Base-by-base conservation (phyloP, 2,797 vertebrate genomes). In the Rhinatrema bivittatum region DNA sequence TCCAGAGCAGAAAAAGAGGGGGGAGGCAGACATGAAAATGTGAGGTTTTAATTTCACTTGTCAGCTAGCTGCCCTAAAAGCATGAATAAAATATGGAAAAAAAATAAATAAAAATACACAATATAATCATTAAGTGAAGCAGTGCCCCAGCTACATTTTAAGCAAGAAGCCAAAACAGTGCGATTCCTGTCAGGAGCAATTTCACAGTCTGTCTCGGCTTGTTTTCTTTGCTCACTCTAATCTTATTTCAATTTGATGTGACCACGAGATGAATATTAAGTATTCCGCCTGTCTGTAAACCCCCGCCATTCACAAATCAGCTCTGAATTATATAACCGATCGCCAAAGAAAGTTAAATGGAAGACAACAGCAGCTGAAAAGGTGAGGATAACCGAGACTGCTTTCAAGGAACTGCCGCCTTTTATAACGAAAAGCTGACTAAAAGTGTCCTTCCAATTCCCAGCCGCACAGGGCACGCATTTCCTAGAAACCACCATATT, bases 191-290 rank as follows among this genome's bases (percentile, higher is more conserved):
- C 70, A 46, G 52, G 68, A 62, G 68, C 56, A 75, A 82, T 83
- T 85, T 85, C 65, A 76, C 71, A 81, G 82, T 72, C 77, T 61
- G 73, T 56, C 76, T 69, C 63, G 40, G 72, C 76, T 56, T 73
- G 61, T 75, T 72, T 70, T 70, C 70, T 43, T 46, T 9, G 25
- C 43, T 56, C 56, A 30, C 13, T 52, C 70, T 61, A 73, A 52
- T 70, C 69, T 85, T 73, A 82, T 67, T 85, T 71, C 81, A 64
- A 70, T 81, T 84, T 76, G 62, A 56, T 66, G 71, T 68, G 70
- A 63, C 54, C 56, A 56, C 36, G 65, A 70, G 68, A 68, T 65
- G 81, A 85, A 84, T 81, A 79, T 74, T 78, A 88, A 88, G 78
- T 72, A 73, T 61, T 42, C 42, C 61, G 66, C 46, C 63, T 72